Evolutionary conservation across 2,888 invertebrate species (phyloP).

Genomic region (Therioaphis trifolii): DNA sequence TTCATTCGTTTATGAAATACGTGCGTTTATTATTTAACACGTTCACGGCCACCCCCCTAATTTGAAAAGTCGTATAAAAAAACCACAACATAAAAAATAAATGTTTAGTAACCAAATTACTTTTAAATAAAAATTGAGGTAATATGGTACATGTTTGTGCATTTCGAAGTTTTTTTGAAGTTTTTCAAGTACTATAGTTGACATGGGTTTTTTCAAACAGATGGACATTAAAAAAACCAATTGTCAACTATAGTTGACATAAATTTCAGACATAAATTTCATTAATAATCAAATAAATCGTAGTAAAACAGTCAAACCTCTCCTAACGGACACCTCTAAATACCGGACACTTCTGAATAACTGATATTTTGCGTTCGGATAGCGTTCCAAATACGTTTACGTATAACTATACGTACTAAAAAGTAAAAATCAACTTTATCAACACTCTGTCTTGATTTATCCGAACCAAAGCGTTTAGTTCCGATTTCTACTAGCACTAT

Average conservation of each 20-base stretch:
- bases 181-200: neutral
- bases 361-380: no score
- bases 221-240: conserved; percentile 10
- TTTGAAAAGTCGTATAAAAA: neutral
- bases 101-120: conserved; percentile 11
- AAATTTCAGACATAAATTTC: neutral
- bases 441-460: no score
- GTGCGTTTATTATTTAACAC: no score
- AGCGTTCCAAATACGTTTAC: no score
- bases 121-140: no score
- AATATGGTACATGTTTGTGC: neutral
- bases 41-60: neutral
- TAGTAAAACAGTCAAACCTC: neutral
- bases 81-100: neutral
- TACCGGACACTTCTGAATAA: no score
- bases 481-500: no score
- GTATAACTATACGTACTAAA: no score
- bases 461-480: no score
- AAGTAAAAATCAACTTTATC: no score
- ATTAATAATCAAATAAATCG: neutral
- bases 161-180: no score
- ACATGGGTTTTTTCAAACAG: conserved; percentile 10
- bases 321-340: neutral
- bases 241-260: conserved; percentile 8
- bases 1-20: no score